These are phyloP conservation scores for Dreissena rostriformis DNA, from an alignment of 1,140 invertebrate species.

Conservation along the genomic window DNA sequence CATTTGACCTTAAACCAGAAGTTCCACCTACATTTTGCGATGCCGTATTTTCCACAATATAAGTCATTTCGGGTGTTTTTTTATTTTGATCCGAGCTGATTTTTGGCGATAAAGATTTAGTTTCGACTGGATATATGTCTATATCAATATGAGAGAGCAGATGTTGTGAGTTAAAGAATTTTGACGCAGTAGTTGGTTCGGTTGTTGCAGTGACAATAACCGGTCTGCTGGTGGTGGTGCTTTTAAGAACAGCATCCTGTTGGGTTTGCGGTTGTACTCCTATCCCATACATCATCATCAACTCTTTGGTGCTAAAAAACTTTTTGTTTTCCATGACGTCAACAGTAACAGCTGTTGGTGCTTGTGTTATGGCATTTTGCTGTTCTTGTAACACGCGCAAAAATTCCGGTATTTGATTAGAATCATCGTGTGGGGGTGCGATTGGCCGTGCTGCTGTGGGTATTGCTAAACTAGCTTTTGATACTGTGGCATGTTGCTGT, in stretches of 20 bases:
- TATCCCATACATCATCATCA: not conserved
- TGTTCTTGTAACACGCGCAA: not conserved
- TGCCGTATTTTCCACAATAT: not conserved
- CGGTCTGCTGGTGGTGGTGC: not conserved
- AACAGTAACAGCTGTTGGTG: not conserved
- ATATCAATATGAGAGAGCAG: constrained; percentile 21
- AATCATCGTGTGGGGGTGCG: too few species aligned
- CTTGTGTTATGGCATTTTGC: not conserved
- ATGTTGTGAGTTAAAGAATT: constrained; percentile 14
- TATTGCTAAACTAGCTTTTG: not conserved
- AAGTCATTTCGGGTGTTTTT: not conserved
- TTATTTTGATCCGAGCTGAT: not conserved
- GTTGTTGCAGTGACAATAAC: not conserved
- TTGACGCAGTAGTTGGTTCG: constrained; percentile 7
- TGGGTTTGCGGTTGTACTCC: not conserved
- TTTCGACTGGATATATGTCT: not conserved
- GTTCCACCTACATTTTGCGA: not conserved
- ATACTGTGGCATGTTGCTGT: not conserved
- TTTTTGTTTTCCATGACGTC: not conserved
- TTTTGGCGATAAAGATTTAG: not conserved
- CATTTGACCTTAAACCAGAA: constrained; percentile 1
- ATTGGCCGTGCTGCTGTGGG: not conserved
- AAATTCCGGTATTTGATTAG: not conserved
- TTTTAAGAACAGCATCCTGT: not conserved
- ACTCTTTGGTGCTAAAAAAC: not conserved